phyloP scores from a whole-genome alignment of 2,113 vertebrate species.

The Micronycteris hirsuta region DNA sequence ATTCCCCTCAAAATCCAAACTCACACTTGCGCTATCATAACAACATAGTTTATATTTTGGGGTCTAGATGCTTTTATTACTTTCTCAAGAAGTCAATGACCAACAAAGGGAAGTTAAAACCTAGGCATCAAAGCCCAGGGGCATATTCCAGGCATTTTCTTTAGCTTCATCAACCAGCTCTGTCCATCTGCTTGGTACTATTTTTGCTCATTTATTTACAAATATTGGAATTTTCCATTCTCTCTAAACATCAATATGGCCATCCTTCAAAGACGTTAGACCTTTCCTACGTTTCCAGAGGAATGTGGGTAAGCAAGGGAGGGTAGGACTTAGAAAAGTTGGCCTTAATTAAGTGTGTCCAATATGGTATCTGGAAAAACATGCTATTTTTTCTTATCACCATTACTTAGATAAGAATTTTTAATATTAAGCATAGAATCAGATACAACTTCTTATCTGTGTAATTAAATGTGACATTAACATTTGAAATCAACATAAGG shows the following conservation, averaged over 20 bases:
- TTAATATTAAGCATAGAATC: conserved; percentile 63
- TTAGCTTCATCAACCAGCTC: background rate
- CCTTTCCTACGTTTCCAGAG: background rate
- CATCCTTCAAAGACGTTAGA: background rate
- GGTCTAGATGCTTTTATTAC: background rate
- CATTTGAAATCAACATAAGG: conserved; percentile 68
- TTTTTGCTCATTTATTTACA: background rate
- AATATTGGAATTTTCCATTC: background rate
- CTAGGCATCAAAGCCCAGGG: background rate
- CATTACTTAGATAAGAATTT: conserved; percentile 60
- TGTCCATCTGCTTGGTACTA: background rate
- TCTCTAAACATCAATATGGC: background rate
- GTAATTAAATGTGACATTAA: conserved; percentile 71
- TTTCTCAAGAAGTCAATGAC: background rate
- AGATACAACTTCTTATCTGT: conserved; percentile 65
- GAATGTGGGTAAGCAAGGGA: background rate
- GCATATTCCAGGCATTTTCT: background rate
- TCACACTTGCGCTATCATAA: background rate
- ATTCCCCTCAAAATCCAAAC: background rate
- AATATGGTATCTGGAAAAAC: conserved; percentile 43
- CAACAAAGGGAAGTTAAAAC: background rate
- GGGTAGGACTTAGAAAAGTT: background rate
- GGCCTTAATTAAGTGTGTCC: conserved; percentile 53
- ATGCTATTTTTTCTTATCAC: conserved; percentile 43
- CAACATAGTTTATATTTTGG: background rate